A percentile compares a stretch with the other conserved stretches of the same genome.
These are phyloP conservation scores for Myzus persicae DNA, from an alignment of 1,140 invertebrate genomes.

Conservation along the genomic window DNA sequence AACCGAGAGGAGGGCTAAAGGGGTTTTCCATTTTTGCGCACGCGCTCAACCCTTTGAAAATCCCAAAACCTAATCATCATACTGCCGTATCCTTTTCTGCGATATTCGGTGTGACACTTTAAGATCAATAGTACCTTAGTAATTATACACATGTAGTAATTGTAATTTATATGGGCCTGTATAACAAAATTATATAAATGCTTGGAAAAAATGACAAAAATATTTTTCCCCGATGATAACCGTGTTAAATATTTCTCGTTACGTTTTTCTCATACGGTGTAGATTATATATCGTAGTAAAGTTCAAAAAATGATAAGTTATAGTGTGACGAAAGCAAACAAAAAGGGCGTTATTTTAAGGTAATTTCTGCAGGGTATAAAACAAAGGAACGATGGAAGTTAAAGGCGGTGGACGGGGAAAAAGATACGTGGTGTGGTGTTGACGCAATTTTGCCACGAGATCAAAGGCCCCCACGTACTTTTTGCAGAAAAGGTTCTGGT, in stretches of 20 bases:
- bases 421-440: slow-evolving; percentile 46
- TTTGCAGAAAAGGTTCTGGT: slow-evolving; percentile 31
- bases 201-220: not conserved
- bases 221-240: not conserved
- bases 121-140: slow-evolving; percentile 11
- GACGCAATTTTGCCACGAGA: slow-evolving; percentile 51
- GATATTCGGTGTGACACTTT: not conserved
- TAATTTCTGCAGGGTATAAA: slow-evolving; percentile 51
- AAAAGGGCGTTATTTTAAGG: slow-evolving; percentile 57
- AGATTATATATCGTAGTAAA: not conserved
- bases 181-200: not conserved
- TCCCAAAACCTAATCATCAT: slow-evolving; percentile 52
- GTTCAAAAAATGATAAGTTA: not conserved
- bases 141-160: not conserved
- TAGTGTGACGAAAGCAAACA: slow-evolving; percentile 15
- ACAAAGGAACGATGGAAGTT: slow-evolving; percentile 48
- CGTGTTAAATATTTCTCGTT: not conserved
- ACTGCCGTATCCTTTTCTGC: not conserved
- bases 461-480: slow-evolving; percentile 44
- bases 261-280: not conserved
- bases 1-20: slow-evolving; percentile 24
- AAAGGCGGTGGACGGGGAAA: not conserved
- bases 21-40: slow-evolving; percentile 57
- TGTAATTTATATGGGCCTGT: not conserved
- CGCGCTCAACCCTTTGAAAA: slow-evolving; percentile 42